phyloP scores from a whole-genome alignment of 2,797 vertebrate species.

The Gobio occitaniae region DNA sequence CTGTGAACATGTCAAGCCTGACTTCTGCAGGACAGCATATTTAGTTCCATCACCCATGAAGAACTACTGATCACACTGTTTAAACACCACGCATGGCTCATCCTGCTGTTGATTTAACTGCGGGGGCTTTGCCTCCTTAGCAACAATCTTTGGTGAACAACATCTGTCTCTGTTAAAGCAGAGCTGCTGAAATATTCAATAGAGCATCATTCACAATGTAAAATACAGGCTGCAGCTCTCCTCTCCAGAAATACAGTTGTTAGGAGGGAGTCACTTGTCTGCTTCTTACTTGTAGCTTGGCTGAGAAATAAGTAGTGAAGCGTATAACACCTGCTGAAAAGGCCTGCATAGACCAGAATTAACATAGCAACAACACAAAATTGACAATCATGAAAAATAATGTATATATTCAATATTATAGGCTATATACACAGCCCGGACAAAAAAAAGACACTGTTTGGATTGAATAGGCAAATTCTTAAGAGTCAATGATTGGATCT shows the following conservation, averaged over 20 bases:
- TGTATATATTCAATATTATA: too few species aligned
- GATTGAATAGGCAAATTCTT: too few species aligned
- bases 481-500: too few species aligned
- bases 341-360: too few species aligned
- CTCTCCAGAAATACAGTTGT: conserved; percentile 37
- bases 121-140: neutral
- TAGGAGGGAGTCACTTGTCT: conserved; percentile 45
- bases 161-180: conserved; percentile 29
- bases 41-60: neutral
- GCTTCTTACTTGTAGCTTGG: conserved; percentile 25
- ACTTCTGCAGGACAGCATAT: conserved; percentile 28
- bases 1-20: conserved; percentile 29
- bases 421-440: too few species aligned
- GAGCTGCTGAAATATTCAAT: conserved; percentile 28
- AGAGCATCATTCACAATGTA: conserved; percentile 43
- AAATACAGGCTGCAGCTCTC: conserved; percentile 48
- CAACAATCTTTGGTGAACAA: conserved; percentile 24
- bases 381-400: too few species aligned
- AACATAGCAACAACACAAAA: too few species aligned
- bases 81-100: conserved; percentile 9
- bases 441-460: too few species aligned
- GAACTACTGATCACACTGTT: conserved; percentile 3
- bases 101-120: conserved; percentile 36
- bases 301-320: conserved; percentile 24
- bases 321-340: neutral